These are phyloP conservation scores for Hypena proboscidalis DNA, from an alignment of 2,888 invertebrate genomes.

Conservation along the genomic window DNA sequence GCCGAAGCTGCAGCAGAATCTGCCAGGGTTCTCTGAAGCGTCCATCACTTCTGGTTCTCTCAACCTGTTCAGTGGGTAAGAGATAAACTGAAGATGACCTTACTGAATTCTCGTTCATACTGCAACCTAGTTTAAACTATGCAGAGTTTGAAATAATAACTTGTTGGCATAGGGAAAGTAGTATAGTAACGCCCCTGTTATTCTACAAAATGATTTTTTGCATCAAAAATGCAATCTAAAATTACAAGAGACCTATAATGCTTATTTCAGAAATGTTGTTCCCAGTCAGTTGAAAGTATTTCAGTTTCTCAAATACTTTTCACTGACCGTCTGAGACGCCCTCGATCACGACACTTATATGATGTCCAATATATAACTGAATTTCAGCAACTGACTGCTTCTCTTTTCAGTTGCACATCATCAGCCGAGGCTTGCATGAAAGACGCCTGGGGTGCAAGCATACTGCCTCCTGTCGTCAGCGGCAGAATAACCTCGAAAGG, in stretches of 20 bases:
- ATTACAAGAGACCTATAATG: no score
- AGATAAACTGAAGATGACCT: slow-evolving; percentile 47
- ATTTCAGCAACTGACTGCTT: background rate
- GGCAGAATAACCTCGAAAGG: slow-evolving; percentile 86
- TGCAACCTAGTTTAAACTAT: background rate
- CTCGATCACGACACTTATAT: no score
- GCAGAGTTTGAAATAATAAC: no score
- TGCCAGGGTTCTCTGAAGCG: slow-evolving; percentile 53
- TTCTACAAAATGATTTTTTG: no score
- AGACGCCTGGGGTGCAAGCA: slow-evolving; percentile 75
- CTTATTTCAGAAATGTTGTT: no score
- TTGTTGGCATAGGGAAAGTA: no score
- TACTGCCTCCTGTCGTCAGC: slow-evolving; percentile 89
- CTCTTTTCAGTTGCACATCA: slow-evolving; percentile 56
- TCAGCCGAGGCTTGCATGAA: slow-evolving; percentile 67
- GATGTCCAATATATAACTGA: no score
- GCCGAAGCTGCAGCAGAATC: slow-evolving; percentile 58
- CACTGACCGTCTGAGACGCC: no score
- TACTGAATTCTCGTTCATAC: background rate
- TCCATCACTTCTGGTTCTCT: slow-evolving; percentile 57
- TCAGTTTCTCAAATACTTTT: no score
- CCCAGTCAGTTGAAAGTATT: no score
- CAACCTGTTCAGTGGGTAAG: slow-evolving; percentile 63
- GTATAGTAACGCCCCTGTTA: no score
- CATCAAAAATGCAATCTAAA: no score